Evolutionary conservation across 2,888 invertebrate species (phyloP), one percentile per base, ranked within the genome.

Genomic region (Allolobophora icterica): DNA sequence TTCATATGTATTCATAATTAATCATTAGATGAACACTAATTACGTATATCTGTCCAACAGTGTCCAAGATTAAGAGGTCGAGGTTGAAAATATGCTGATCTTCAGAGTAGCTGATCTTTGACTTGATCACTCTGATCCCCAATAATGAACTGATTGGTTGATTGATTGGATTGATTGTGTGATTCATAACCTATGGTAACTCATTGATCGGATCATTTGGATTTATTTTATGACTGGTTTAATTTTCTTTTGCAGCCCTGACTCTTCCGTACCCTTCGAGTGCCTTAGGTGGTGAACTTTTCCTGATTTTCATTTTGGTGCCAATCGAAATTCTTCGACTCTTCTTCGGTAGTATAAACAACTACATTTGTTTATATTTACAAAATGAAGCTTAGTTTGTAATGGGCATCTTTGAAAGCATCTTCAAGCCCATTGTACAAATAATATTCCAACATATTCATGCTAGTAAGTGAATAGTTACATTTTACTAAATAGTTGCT

Each of bases 211-310:
- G n/a, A 71, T 71, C 13, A 17, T 30, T 30, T 71, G 0, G n/a
- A 71, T 71, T 71, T 1, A 71, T 71, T 71, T 2, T 8, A 71
- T 71, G 71, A 71, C 71, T 71, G n/a, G 71, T 71, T 0, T 87
- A 33, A 35, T 34, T 87, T 34, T 84, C 35, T 35, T 34, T 87
- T 87, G 34, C 24, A 87, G 87, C 87, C n/a, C 35, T 87, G 6
- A 87, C 87, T 24, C 24, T 87, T 87, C 87, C 87, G 3, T 87
- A 87, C 35, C 87, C 87, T 35, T 87, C 87, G 24, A 87, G 87
- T 87, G 34, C 87, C 38, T 87, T 87, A 87, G 87, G 21, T 35
- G 87, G 87, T 6, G 87, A 87, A 87, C 35, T 87, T 35, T n/a
- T 33, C 38, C 38, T 87, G 11, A 35, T 87, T 11, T 87, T 87